Percentiles rank a stretch among this genome's conserved stretches.
phyloP scores from a whole-genome alignment of 1,140 invertebrate species.

The Platorchestia sp. region DNA sequence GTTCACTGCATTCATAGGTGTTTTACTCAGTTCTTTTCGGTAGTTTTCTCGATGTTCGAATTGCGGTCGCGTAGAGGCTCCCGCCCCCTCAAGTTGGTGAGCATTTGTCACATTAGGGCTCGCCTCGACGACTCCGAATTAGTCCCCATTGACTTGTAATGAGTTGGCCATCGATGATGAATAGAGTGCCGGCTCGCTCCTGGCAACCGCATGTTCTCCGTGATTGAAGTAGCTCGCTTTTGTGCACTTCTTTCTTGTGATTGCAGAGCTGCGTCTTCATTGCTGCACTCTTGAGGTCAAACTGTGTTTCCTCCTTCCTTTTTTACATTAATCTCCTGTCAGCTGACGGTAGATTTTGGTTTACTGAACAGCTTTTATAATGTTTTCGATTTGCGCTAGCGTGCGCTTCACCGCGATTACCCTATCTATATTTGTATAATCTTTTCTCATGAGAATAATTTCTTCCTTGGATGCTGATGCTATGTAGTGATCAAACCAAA shows the following conservation, averaged over 20 bases:
- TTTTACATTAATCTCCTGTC: background rate
- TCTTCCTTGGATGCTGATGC: background rate
- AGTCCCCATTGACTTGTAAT: constrained; percentile 43
- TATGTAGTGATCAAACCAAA: background rate
- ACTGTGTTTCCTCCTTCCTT: background rate
- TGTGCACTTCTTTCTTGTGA: background rate
- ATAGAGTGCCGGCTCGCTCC: background rate
- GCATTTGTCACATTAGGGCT: background rate
- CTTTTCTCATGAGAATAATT: background rate
- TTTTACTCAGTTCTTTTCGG: background rate
- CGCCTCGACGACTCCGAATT: background rate
- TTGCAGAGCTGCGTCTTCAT: background rate
- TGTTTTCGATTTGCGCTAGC: background rate
- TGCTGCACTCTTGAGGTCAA: background rate
- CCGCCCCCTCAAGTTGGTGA: background rate
- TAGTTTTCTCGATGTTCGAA: background rate
- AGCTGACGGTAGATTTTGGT: background rate
- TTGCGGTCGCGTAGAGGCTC: background rate
- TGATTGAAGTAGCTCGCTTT: background rate
- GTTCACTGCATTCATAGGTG: background rate
- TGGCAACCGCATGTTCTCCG: background rate
- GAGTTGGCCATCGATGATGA: constrained; percentile 46
- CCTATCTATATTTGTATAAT: background rate
- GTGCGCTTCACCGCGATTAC: no score
- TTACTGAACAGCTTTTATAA: background rate